phyloP scores from a whole-genome alignment of 2,888 invertebrate species.

The Drosophila cracens region DNA sequence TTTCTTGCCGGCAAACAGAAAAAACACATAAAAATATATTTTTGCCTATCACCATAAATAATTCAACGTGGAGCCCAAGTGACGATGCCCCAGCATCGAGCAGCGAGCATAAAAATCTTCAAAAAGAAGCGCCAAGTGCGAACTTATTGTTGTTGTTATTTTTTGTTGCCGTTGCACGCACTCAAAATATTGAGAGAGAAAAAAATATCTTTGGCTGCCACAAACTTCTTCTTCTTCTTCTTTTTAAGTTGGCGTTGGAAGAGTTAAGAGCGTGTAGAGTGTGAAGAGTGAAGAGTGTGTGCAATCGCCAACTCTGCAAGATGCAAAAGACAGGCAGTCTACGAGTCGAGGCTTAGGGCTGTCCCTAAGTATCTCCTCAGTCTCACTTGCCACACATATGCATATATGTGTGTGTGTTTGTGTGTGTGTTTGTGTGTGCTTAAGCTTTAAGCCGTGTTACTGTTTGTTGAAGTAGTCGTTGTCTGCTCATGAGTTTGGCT shows the following conservation, averaged over 20 bases:
- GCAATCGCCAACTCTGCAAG: slow-evolving; percentile 38
- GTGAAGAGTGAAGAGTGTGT: slow-evolving; percentile 36
- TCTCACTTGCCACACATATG: slow-evolving; percentile 13
- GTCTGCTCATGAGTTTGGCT: slow-evolving; percentile 34
- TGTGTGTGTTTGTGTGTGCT: slow-evolving; percentile 27
- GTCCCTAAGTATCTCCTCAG: slow-evolving; percentile 59
- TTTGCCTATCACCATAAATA: slow-evolving; percentile 82
- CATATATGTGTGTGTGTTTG: slow-evolving; percentile 1
- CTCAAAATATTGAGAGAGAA: slow-evolving; percentile 63
- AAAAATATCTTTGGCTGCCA: slow-evolving; percentile 44
- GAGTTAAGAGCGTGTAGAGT: slow-evolving; percentile 19
- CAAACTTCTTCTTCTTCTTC: slow-evolving; percentile 13
- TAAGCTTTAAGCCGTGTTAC: slow-evolving; percentile 50
- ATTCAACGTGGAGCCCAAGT: slow-evolving; percentile 65
- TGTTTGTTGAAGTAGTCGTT: slow-evolving; percentile 44
- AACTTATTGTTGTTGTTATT: slow-evolving; percentile 54
- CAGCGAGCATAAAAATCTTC: slow-evolving; percentile 72
- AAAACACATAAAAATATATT: slow-evolving; percentile 71
- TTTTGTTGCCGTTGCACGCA: slow-evolving; percentile 60
- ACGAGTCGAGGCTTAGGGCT: slow-evolving; percentile 60
- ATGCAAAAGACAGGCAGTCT: slow-evolving; percentile 76
- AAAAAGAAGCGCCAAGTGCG: slow-evolving; percentile 79
- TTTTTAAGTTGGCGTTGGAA: slow-evolving; percentile 46
- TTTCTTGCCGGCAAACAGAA: slow-evolving; percentile 71
- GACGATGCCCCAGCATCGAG: slow-evolving; percentile 31